Evolutionary conservation across 1,140 invertebrate species (phyloP), one percentile per base, ranked within the genome.

Genomic region (Drosophila tsacasi): DNA sequence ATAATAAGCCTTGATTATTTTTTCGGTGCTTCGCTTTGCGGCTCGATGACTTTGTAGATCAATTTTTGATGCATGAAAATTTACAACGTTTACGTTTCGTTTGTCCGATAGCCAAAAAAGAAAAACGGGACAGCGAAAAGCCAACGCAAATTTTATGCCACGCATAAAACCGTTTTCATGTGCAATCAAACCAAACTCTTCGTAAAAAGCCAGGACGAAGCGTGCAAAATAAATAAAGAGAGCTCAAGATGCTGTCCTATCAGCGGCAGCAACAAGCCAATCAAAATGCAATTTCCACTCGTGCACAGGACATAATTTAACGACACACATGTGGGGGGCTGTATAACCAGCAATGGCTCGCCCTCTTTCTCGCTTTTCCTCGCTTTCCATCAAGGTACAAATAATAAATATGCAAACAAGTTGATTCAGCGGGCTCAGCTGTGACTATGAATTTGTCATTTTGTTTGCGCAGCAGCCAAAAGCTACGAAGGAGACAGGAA

Each of bases 381-480:
- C 6, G 21, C 58, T n/a, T 52, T 55, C 49, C 64, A 71, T 55
- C 64, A 71, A 73, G 71, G 67, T 74, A 49, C 67, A 68, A 82
- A 81, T 85, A 79, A 86, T 86, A 76, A 79, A 86, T 83, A 86
- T 87, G 83, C 79, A 86, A 86, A 86, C 83, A 86, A 86, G 79
- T 81, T 76, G 83, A 76, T 79, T 85, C 73, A 44, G 67, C 55
- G 68, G 69, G 71, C 55, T 42, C 75, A 71, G 74, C 59, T 68
- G 81, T 49, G 78, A 84, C 85, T 85, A 90, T 90, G 85, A 90
- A 90, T 90, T 90, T 82, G 82, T 91, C 85, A 90, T 90, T 81
- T 83, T 59, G 49, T 57, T 69, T 64, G 61, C 66, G 64, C 62
- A 65, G 32, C 61, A 9, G 17, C 40, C 40, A 21, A 44, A 30